Base-by-base conservation (phyloP, 2,888 invertebrate genomes). In the Anagyrus pseudococci region DNA sequence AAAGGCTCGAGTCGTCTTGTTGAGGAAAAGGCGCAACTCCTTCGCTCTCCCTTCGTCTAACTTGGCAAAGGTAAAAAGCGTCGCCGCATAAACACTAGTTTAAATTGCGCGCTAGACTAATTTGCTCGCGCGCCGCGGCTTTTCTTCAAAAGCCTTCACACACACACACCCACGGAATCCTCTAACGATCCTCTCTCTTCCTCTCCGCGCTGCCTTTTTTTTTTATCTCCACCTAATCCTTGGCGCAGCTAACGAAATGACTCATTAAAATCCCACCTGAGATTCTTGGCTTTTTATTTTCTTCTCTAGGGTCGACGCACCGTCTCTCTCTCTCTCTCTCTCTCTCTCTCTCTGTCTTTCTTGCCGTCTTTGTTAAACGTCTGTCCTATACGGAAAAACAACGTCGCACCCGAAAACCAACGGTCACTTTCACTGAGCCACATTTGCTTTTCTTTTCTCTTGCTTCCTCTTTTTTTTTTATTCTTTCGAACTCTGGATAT, bases 81-180 rank as follows among this genome's bases (percentile, higher is more conserved):
- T 3, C 29, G 4, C 29, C 29, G 29, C n/a, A n/a, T n/a, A n/a
- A n/a, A n/a, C n/a, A n/a, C n/a, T n/a, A n/a, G n/a, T n/a, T n/a
- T 20, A 44, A 19, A 44, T 44, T 23, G 13, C 47, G n/a, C 23
- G 47, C 10, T 17, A 23, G 13, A 20, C 10, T 17, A 19, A 47
- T 22, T 47, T 23, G 8, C 25, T 15, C 47, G 25, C 52, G 17
- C 3, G 29, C 25, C 15, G 53, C 46, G 56, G 47, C 47, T 20
- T 26, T n/a, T 43, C 49, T 58, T 58, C 63, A 61, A 64, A 65
- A 29, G 29, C 29, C 4, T 10, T 4, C 10, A 29, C 29, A 64
- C 48, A 49, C 62, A 58, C n/a, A n/a, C n/a, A 50, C 48, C 40
- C 63, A 63, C 54, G 60, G 50, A 57, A 58, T 62, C 47, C 53